Percentiles rank a stretch among this genome's conserved stretches.
phyloP scores from a whole-genome alignment of 2,797 vertebrate species.

The Chaetodon trifasciatus region DNA sequence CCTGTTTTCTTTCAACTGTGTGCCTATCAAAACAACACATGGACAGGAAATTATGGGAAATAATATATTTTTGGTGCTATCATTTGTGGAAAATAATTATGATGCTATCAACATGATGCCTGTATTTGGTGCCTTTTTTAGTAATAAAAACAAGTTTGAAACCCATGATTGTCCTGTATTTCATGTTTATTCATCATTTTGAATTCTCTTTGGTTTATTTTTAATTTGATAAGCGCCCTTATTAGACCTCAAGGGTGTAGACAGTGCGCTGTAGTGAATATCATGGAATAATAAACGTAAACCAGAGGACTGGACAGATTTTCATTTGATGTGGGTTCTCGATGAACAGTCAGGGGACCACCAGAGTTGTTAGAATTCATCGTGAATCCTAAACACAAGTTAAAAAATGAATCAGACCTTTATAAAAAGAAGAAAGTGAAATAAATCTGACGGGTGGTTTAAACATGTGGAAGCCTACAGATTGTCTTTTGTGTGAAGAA shows the following conservation, averaged over 20 bases:
- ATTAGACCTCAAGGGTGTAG: too few relatives aligned
- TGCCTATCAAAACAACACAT: conserved; percentile 76
- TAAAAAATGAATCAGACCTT: too few relatives aligned
- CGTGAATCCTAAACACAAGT: not conserved
- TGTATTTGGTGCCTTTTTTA: conserved; percentile 89
- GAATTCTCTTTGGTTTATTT: not conserved
- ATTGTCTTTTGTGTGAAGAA: not conserved
- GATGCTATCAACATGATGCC: conserved; percentile 75
- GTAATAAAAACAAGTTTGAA: conserved; percentile 79
- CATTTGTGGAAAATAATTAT: conserved; percentile 67
- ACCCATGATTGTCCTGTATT: not conserved
- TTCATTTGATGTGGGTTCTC: too few relatives aligned
- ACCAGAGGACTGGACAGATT: too few relatives aligned
- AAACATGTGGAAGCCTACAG: not conserved
- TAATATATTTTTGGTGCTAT: conserved; percentile 85
- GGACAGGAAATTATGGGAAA: conserved; percentile 63
- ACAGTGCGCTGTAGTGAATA: too few relatives aligned
- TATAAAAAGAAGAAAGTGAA: not conserved
- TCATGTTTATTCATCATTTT: not conserved
- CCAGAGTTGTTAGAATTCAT: not conserved
- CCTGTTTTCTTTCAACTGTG: conserved; percentile 62
- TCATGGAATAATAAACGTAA: too few relatives aligned
- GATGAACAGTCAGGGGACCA: too few relatives aligned
- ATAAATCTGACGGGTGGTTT: not conserved
- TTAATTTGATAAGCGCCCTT: too few relatives aligned